Evolutionary conservation across 2,113 vertebrate genomes (phyloP).

Genomic region (Odocoileus hemionus): DNA sequence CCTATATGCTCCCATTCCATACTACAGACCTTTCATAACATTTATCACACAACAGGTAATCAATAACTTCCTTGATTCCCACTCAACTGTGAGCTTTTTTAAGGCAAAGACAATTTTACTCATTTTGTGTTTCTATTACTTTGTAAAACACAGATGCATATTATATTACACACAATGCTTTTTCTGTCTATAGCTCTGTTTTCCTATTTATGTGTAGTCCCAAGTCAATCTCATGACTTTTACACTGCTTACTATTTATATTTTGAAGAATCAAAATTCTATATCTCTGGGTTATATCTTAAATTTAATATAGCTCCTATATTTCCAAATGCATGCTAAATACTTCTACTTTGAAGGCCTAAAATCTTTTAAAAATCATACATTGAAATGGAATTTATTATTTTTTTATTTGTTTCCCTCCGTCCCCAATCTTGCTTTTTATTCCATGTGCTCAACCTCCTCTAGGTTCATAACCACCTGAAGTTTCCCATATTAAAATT

Average conservation of each 20-base stretch:
- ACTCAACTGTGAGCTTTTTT: not conserved
- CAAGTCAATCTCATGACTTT: not conserved
- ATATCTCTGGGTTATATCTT: not conserved
- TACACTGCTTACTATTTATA: not conserved
- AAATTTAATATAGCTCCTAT: not conserved
- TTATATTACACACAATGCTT: not conserved
- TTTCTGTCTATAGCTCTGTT: not conserved
- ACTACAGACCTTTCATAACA: not conserved
- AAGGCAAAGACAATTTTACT: not conserved
- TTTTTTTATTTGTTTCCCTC: not conserved
- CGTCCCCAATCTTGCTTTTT: not conserved
- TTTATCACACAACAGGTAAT: not conserved
- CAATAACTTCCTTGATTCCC: not conserved
- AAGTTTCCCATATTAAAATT: not conserved
- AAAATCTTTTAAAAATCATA: not conserved
- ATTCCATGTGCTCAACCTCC: not conserved
- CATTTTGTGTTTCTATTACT: not conserved
- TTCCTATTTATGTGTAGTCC: not conserved
- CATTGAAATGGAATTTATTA: not conserved
- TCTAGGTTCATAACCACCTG: not conserved
- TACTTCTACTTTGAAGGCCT: not conserved
- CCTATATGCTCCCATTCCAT: not conserved
- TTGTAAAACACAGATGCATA: not conserved
- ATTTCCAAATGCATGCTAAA: not conserved
- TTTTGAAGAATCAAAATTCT: not conserved